Conservation (phyloP, 2,888 invertebrate genomes). For the Brenthis daphne region DNA sequence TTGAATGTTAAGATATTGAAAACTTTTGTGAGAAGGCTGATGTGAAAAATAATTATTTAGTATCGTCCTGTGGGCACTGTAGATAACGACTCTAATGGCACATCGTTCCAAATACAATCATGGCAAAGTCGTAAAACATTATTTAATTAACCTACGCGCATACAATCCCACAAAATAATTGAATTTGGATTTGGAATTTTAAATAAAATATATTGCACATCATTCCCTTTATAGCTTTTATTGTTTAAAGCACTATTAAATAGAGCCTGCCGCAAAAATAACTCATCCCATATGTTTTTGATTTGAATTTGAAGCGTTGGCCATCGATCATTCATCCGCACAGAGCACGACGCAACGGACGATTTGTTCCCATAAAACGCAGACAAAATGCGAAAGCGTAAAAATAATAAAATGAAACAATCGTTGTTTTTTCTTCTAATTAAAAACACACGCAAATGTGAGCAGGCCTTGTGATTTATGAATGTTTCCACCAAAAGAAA, state of each 20-base stretch:
- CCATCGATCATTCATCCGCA: conserved; percentile 13
- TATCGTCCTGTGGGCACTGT: too few relatives aligned
- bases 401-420: background rate
- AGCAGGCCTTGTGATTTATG: conserved; percentile 11
- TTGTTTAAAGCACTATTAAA: background rate
- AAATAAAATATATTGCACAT: too few relatives aligned
- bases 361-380: conserved; percentile 17
- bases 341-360: background rate
- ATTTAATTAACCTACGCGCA: too few relatives aligned
- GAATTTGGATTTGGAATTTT: too few relatives aligned
- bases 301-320: conserved; percentile 11
- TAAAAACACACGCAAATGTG: conserved; percentile 17
- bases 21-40: too few relatives aligned
- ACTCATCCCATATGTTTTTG: conserved; percentile 4
- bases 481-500: conserved; percentile 3
- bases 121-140: too few relatives aligned
- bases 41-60: too few relatives aligned
- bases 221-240: too few relatives aligned
- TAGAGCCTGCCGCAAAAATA: conserved; percentile 1
- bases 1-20: too few relatives aligned
- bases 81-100: too few relatives aligned
- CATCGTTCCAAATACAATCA: too few relatives aligned
- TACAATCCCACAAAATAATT: too few relatives aligned
- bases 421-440: conserved; percentile 15
- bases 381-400: conserved; percentile 1